Base-by-base conservation (phyloP, 2,888 invertebrate genomes). In the Mythimna loreyi region DNA sequence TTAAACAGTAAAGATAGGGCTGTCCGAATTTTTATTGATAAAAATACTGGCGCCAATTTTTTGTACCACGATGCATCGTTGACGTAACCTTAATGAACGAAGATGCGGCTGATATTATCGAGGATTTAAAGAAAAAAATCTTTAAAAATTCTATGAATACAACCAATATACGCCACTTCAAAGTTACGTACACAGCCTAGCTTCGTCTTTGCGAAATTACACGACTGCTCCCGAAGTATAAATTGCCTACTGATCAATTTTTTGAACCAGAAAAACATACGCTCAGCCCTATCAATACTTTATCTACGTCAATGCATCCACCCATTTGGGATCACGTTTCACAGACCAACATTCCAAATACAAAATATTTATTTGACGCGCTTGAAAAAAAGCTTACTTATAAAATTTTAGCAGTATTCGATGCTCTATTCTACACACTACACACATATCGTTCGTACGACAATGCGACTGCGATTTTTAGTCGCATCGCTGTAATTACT, bases 401-500 rank as follows among this genome's bases (percentile, higher is more conserved):
- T 25, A 70, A 81, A 76, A 66, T 47, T 49, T 50, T 56, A 40
- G 77, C 78, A 50, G 33, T 69, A 55, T 78, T 78, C 78, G 66
- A 78, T 78, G 72, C 67, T 62, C 23, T 61, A 57, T 25, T 60
- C 49, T 61, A 71, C 58, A 62, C 75, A 67, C 75, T 71, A 75
- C 47, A 73, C 68, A 70, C 64, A 43, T 64, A 76, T 60, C 52
- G 67, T 81, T 70, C 67, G n/a, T 82, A 75, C 81, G 77, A 82
- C 68, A 53, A 36, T 85, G 75, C 80, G 67, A 75, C 70, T 74
- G 75, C 73, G 83, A 81, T 71, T 73, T 70, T 85, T 82, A 85
- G 76, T 82, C 89, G 89, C 89, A 72, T 58, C 67, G 78, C 78
- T 82, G 75, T 78, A 80, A 78, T 82, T 84, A 89, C 92, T 93